Percentiles rank a stretch among this genome's conserved stretches.
Evolutionary conservation across 2,113 vertebrate species (phyloP).

Genomic region (Pithys albifrons): DNA sequence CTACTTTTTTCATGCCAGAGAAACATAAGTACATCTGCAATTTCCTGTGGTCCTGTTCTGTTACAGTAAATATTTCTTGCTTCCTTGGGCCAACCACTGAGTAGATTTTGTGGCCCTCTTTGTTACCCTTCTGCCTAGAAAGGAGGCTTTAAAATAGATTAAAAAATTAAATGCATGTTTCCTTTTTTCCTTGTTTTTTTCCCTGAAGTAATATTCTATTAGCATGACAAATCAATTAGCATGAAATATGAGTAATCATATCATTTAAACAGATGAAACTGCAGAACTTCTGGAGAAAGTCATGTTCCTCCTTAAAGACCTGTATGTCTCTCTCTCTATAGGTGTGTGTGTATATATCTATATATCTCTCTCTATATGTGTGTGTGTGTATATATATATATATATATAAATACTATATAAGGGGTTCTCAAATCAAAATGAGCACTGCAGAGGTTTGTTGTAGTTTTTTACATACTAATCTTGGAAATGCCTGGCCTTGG

Average conservation of each 20-base stretch:
- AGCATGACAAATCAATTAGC: background rate
- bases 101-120: background rate
- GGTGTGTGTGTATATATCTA: background rate
- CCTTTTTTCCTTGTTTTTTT: background rate
- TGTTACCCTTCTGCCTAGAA: background rate
- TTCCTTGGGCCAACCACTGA: background rate
- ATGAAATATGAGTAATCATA: background rate
- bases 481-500: background rate
- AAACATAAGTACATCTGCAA: background rate
- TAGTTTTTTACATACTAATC: background rate
- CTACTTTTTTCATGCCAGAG: background rate
- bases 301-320: background rate
- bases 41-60: background rate
- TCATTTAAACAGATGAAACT: background rate
- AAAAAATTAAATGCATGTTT: background rate
- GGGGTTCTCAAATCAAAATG: background rate
- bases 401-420: background rate
- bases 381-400: background rate
- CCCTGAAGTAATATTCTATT: background rate
- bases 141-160: background rate
- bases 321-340: background rate
- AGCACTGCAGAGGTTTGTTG: background rate
- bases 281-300: background rate
- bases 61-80: background rate
- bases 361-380: background rate